Conservation (phyloP, 2,113 vertebrate genomes). For the Bufo gargarizans region DNA sequence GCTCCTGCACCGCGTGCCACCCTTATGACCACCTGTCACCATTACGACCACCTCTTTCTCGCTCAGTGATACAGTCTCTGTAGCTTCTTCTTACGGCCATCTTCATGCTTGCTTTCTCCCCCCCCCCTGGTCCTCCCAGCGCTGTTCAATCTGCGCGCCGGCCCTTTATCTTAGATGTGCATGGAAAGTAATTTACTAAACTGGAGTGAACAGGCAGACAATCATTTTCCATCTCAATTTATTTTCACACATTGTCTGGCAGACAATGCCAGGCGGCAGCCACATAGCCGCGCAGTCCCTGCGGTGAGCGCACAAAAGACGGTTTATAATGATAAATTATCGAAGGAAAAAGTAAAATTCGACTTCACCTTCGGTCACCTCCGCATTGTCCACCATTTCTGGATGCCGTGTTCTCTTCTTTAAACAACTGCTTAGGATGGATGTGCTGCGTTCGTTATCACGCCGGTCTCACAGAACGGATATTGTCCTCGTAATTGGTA, state of each 20-base stretch:
- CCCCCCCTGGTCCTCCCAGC: too few relatives aligned
- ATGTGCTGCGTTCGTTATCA: background rate
- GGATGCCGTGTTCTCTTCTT: background rate
- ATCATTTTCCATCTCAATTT: constrained; percentile 19
- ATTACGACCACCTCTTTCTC: too few relatives aligned
- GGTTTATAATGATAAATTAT: background rate
- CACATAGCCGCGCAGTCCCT: background rate
- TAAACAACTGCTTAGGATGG: background rate
- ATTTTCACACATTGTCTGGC: background rate
- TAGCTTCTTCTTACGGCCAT: background rate
- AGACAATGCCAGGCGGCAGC: background rate
- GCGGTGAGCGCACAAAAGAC: background rate
- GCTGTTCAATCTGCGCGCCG: background rate
- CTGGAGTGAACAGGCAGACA: background rate
- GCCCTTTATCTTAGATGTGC: background rate
- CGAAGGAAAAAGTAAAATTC: background rate
- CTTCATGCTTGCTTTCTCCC: too few relatives aligned
- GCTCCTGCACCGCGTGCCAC: too few relatives aligned
- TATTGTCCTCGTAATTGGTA: constrained; percentile 8
- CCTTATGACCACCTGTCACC: too few relatives aligned
- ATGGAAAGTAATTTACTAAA: constrained; percentile 19
- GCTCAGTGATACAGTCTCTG: too few relatives aligned
- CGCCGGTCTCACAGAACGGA: background rate
- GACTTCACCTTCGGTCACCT: background rate
- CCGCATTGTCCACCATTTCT: background rate